phyloP scores from a whole-genome alignment of 2,113 vertebrate genomes.

The Erinaceus europaeus region DNA sequence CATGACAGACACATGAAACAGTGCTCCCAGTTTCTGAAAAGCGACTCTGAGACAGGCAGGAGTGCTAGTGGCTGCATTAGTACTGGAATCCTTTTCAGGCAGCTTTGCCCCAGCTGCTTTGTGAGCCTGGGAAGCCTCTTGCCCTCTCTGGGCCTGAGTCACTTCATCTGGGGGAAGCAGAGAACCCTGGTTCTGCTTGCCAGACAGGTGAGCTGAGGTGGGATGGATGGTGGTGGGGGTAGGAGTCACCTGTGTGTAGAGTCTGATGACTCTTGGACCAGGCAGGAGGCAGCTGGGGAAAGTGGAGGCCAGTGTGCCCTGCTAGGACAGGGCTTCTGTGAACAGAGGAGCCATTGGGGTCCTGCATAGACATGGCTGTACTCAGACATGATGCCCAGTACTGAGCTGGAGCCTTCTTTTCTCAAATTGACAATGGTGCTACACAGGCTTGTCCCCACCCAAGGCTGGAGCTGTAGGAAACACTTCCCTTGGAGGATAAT shows the following conservation, averaged over 20 bases:
- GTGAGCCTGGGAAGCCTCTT: neutral
- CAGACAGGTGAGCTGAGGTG: neutral
- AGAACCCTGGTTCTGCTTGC: neutral
- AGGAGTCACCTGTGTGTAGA: neutral
- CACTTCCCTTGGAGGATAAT: neutral
- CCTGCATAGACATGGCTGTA: neutral
- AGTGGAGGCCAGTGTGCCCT: rapidly evolving
- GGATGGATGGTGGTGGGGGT: too few species aligned
- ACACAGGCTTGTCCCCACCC: neutral
- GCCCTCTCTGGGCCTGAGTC: neutral
- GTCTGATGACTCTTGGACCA: neutral
- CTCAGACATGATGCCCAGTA: neutral
- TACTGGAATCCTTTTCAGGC: neutral
- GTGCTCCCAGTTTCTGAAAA: neutral
- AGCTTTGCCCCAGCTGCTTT: neutral
- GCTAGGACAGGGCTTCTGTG: neutral
- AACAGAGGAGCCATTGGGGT: neutral
- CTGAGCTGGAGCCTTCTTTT: neutral
- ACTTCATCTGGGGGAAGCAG: neutral
- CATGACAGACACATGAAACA: neutral
- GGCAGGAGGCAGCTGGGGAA: neutral
- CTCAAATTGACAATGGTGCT: neutral
- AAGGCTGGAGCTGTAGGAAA: neutral
- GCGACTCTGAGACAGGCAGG: neutral
- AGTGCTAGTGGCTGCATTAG: neutral